Evolutionary conservation across 2,888 invertebrate genomes (phyloP).

Genomic region (Metallyticus violacea): DNA sequence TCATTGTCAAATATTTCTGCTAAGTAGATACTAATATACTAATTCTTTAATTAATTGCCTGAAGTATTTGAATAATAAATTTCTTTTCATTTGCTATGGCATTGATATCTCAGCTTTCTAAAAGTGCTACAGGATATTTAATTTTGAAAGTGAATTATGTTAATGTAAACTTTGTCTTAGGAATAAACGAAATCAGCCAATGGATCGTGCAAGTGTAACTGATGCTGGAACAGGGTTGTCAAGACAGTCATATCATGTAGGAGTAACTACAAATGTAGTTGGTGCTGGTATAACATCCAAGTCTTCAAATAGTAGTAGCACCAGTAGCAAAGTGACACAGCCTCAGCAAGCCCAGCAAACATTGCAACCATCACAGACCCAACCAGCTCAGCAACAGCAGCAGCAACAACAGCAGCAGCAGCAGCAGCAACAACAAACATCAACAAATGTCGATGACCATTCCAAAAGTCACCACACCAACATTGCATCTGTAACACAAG

Average conservation of each 20-base stretch:
- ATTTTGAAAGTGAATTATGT: too few relatives aligned
- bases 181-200: conserved; percentile 35
- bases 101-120: too few relatives aligned
- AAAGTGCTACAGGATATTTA: too few relatives aligned
- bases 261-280: background rate
- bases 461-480: conserved; percentile 30
- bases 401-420: background rate
- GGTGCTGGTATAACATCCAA: conserved; percentile 18
- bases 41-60: too few relatives aligned
- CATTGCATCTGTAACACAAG: conserved; percentile 22
- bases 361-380: background rate
- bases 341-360: background rate
- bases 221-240: conserved; percentile 6
- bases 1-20: too few relatives aligned
- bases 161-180: conserved; percentile 27
- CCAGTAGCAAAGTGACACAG: background rate
- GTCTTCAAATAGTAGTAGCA: conserved; percentile 23
- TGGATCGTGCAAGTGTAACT: conserved; percentile 27
- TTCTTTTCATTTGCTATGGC: too few relatives aligned
- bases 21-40: too few relatives aligned
- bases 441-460: conserved; percentile 25
- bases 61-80: too few relatives aligned
- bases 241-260: conserved; percentile 24
- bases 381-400: background rate
- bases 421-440: background rate